Base-by-base conservation (phyloP, 2,888 invertebrate genomes). In the Stenodema calcarata region DNA sequence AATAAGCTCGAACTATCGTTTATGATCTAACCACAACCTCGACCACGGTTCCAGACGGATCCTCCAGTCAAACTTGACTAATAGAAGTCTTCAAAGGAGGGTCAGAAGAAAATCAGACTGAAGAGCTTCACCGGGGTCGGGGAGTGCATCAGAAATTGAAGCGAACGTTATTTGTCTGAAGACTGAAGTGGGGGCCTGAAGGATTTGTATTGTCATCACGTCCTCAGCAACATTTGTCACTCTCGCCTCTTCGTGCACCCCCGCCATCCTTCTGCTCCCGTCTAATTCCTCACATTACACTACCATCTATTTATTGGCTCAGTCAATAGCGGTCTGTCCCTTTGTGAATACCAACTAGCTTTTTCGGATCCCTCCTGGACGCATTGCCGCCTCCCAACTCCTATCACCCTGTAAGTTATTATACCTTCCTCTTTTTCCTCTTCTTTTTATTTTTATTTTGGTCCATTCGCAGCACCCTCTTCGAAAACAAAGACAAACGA, bases 241-340 rank as follows among this genome's bases (percentile, higher is more conserved):
- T 86, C 73, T 81, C 23, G 28, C 62, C 69, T 41, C 42, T 35
- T 16, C 76, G 44, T 78, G 18, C 44, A 69, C 76, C 28, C 50
- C 80, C 42, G 9, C 28, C 2, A 35, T 44, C 16, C 79, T 27
- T n/a, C 79, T 23, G n/a, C 85, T 14, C 35, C 78, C 75, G 23
- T 76, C 76, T 86, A 86, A 86, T 86, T 86, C 86, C 78, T 86
- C 86, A 86, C 86, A 86, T 86, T 86, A 86, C 86, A 86, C 81
- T 81, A 50, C 86, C 81, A 86, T 86, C 81, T 81, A 86, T 86
- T 86, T 86, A 86, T 86, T 86, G 86, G 70, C 78, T 78, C 76
- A 86, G 86, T 86, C 86, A 78, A 86, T 86, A 86, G 73, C 78
- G 78, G 86, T 18, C 12, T 35, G 18, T 47, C 78, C 41, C 78